These are phyloP conservation scores for Carcharodon carcharias DNA, from an alignment of 2,797 vertebrate genomes.

Conservation along the genomic window DNA sequence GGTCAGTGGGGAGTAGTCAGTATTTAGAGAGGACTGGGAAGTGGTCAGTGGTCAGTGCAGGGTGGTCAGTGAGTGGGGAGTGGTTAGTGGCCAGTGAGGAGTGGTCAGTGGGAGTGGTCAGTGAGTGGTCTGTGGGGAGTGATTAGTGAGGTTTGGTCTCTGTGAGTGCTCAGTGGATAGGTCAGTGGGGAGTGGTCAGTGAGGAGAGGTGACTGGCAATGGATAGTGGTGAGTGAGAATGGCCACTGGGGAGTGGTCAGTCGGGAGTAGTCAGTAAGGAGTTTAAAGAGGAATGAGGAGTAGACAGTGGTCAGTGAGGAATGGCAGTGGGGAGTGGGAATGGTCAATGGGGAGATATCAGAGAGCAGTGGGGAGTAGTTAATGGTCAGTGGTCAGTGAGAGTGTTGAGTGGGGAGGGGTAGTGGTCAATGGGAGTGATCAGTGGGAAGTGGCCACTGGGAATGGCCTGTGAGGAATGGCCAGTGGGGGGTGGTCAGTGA, in stretches of 20 bases:
- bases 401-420: not conserved
- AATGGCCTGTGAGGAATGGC: too few relatives aligned
- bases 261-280: not conserved
- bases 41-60: too few relatives aligned
- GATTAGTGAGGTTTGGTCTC: too few relatives aligned
- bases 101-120: not conserved
- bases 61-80: too few relatives aligned
- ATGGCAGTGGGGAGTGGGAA: not conserved
- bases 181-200: too few relatives aligned
- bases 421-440: too few relatives aligned
- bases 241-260: not conserved
- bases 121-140: not conserved
- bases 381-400: not conserved
- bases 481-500: not conserved
- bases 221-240: not conserved
- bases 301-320: not conserved
- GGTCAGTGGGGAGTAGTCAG: not conserved
- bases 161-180: not conserved
- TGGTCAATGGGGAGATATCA: not conserved
- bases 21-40: too few relatives aligned
- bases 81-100: too few relatives aligned
- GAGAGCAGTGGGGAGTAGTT: too few relatives aligned
- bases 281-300: too few relatives aligned
- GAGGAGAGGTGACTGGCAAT: not conserved
- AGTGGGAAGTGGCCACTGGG: too few relatives aligned